Percentiles rank a stretch among this genome's conserved stretches.
phyloP scores from a whole-genome alignment of 2,113 vertebrate species.

The Rhinolophus sinicus region DNA sequence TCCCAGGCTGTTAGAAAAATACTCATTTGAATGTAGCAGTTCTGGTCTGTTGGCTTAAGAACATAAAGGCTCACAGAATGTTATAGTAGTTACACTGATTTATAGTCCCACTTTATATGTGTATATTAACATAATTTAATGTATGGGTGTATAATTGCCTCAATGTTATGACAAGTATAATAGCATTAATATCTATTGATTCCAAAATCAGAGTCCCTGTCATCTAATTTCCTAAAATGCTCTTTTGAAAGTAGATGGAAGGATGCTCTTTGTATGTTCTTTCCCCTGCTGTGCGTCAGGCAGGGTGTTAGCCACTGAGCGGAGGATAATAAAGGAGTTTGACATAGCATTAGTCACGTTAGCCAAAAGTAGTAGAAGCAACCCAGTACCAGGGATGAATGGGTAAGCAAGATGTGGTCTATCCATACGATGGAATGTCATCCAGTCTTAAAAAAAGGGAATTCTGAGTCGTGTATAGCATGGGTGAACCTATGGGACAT shows the following conservation, averaged over 20 bases:
- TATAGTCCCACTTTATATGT: not conserved
- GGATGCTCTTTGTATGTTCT: not conserved
- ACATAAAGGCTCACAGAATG: not conserved
- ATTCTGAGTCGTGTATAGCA: not conserved
- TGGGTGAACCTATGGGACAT: not conserved
- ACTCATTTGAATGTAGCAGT: not conserved
- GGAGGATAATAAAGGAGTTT: not conserved
- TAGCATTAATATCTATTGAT: not conserved
- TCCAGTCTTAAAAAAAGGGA: not conserved
- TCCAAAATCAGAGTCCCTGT: not conserved
- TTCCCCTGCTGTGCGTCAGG: not conserved
- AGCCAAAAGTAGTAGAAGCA: too few species aligned
- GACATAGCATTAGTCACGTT: not conserved
- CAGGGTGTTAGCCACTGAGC: not conserved
- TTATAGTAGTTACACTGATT: not conserved
- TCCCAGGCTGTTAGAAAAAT: not conserved
- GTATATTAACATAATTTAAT: not conserved
- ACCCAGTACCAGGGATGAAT: not conserved
- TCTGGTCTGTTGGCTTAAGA: slow-evolving; percentile 11
- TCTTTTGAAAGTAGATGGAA: not conserved
- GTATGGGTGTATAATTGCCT: not conserved
- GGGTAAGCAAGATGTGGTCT: not conserved
- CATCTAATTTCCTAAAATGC: not conserved
- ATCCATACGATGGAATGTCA: too few species aligned
- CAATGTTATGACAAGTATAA: not conserved